Evolutionary conservation across 2,888 invertebrate genomes (phyloP), one percentile per base, ranked within the genome.

Genomic region (Cremastinae sp.): DNA sequence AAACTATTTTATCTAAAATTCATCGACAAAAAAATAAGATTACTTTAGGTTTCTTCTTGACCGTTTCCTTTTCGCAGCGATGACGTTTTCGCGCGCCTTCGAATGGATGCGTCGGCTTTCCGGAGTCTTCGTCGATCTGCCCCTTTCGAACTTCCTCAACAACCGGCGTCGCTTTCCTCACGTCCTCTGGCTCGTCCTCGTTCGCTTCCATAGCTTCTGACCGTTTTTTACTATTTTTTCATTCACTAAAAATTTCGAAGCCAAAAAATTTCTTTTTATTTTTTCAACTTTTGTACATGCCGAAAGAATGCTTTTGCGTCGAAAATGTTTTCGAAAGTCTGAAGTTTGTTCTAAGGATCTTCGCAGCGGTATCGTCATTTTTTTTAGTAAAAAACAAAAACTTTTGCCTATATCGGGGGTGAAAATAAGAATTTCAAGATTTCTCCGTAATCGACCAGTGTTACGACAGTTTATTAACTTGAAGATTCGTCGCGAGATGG

Each of bases 101-200:
- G n/a, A 28, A 51, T 41, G 47, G 38, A 34, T 10, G 51, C 9
- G 14, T 59, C 1, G 77, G 78, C 43, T 68, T 83, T 22, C 59
- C 80, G 75, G 83, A 75, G 16, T 62, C 34, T 45, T 88, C 86
- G 45, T 87, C 85, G 14, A 78, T 79, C 16, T 81, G 79, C 0
- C 84, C 86, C 16, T 64, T 80, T 16, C 74, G 71, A n/a, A 88
- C 78, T 75, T 84, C 84, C 2, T 78, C 77, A 3, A 79, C 81
- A 12, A 88, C 83, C 1, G 85, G 82, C n/a, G 64, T 80, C 3
- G 85, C 84, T 8, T 79, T 79, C 54, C 76, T 81, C 9, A 84
- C 84, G 41, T 86, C 84, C 3, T 80, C 78, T 0, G 84, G 85
- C 47, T 84, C 82, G 34, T 85, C 85, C 47, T 86, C 84, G 54